Percentiles rank a stretch among this genome's conserved stretches.
Conservation (phyloP, 2,888 invertebrate genomes). For the Tiphia femorata region DNA sequence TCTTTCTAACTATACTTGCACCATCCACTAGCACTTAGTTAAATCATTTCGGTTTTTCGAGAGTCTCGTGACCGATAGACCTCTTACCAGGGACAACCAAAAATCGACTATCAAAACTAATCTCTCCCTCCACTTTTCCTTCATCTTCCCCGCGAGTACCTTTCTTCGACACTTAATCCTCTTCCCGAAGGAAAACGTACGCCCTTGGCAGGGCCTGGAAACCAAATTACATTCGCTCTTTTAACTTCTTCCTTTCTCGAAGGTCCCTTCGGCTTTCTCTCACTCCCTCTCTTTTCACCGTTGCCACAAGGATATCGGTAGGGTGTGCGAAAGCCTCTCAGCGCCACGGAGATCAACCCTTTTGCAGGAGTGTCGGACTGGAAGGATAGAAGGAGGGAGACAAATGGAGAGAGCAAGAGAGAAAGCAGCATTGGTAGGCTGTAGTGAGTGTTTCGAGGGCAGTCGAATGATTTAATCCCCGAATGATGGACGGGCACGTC, state of each 20-base stretch:
- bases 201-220: too few relatives aligned
- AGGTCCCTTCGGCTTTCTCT: not conserved
- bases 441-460: constrained; percentile 44
- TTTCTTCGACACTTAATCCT: too few relatives aligned
- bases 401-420: not conserved
- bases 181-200: too few relatives aligned
- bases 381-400: not conserved
- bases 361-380: not conserved
- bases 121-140: too few relatives aligned
- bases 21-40: too few relatives aligned
- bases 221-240: not conserved
- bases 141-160: too few relatives aligned
- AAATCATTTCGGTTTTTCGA: too few relatives aligned
- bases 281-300: not conserved
- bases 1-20: too few relatives aligned
- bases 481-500: constrained; percentile 67
- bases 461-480: constrained; percentile 66
- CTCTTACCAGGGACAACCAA: too few relatives aligned
- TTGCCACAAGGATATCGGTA: too few relatives aligned
- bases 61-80: too few relatives aligned
- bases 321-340: not conserved
- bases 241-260: not conserved
- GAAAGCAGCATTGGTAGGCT: not conserved
- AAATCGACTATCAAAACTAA: too few relatives aligned
- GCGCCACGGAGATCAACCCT: not conserved